Evolutionary conservation across 2,888 invertebrate species (phyloP), one percentile per base, ranked within the genome.

Genomic region (Muschampia plurimacula): DNA sequence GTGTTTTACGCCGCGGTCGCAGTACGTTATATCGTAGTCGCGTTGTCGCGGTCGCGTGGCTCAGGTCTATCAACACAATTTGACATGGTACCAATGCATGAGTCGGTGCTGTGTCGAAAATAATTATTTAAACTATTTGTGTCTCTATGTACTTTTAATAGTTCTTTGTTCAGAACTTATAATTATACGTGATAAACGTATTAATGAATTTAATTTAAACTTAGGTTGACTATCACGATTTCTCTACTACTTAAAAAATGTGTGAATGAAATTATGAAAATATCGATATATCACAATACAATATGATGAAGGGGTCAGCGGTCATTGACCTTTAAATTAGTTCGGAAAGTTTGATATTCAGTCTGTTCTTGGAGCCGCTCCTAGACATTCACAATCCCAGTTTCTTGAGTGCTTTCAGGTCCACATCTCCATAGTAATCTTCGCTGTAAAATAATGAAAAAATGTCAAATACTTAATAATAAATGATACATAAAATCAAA

Each of bases 351-450:
- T 93, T 92, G 73, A 93, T 84, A 85, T 89, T 93, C 83, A 93
- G 89, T 87, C 91, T 93, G 90, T 89, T 88, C 86, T 93, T 93
- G 78, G 93, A 93, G 91, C 81, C 88, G 90, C 92, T 89, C 89
- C 92, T 88, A 83, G 90, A 83, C 92, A 93, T 95, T 94, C 93
- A 96, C 92, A 95, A 96, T 87, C 97, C 97, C 93, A 97, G 92
- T 89, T 98, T 98, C 95, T 97, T 97, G 85, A 98, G 94, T 74
- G 97, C 96, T 93, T 98, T 98, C 80, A 98, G 95, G 91, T 98
- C 98, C 84, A 98, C 97, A 86, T 98, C 98, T 80, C 98, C 98
- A 90, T 98, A 98, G 95, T 98, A 98, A 94, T 98, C 98, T 95
- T 98, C 97, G 93, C 98, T 98, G 95, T 82, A 90, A 92, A 83